Evolutionary conservation across 2,797 vertebrate genomes (phyloP), one percentile per base, ranked within the genome.

Genomic region (Hipposideros larvatus): DNA sequence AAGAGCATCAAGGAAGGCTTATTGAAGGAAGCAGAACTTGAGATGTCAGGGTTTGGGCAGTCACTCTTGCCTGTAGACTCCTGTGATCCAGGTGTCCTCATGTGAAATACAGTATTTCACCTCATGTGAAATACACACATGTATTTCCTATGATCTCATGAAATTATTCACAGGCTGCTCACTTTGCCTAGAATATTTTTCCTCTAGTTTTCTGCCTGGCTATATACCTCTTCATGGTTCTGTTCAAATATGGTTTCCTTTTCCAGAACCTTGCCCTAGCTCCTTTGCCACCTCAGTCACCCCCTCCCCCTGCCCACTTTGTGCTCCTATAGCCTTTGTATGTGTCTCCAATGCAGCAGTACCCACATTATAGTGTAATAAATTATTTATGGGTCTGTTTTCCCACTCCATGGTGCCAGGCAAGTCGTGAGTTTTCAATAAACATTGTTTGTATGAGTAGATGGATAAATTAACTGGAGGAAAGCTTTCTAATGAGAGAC

Each of bases 211-310:
- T 41, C 63, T 84, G 7, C 22, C 34, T 63, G 43, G 59, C 34
- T 34, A 87, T 92, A 91, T 51, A 24, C 21, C n/a, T 90, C 28
- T 88, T 71, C n/a, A 55, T 94, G 61, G 48, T 70, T 43, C 59
- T 41, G 28, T 53, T 95, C 22, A 63, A 85, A 28, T 41, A 57
- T 0, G 6, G 15, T n/a, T 87, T 87, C 16, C n/a, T 91, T 57
- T 74, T 71, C 63, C 3, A n/a, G 82, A 75, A 21, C 1, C 14
- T 68, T 85, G 51, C 14, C 41, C 43, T 31, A 28, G 7, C 13
- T 79, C 57, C 53, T 78, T 57, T 9, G 5, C 28, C 63, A 63
- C 37, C 22, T 77, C 59, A 61, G 7, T 24, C 31, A 10, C 22
- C 48, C 48, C 46, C 1, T 51, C 8, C 11, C 24, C 59, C 10